phyloP scores from a whole-genome alignment of 2,888 invertebrate genomes.

The Periphyllus acericola region DNA sequence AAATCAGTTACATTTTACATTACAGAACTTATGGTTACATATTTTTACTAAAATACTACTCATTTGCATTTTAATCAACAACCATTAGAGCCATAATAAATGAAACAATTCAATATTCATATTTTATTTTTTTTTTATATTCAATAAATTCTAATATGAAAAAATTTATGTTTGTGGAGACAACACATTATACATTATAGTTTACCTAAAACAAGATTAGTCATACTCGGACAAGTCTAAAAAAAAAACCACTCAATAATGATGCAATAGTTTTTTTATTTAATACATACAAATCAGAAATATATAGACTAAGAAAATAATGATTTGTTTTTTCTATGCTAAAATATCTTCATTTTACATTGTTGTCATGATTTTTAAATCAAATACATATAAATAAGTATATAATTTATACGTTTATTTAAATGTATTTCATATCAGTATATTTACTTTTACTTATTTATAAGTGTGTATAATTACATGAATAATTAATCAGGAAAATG shows the following conservation, averaged over 20 bases:
- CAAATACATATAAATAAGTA: neutral
- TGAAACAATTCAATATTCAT: too few species aligned
- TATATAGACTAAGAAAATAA: neutral
- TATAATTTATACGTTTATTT: neutral
- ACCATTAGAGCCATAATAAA: too few species aligned
- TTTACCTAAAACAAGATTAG: neutral
- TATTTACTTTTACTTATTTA: neutral
- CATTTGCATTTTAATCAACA: too few species aligned
- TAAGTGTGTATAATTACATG: neutral
- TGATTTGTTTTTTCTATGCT: neutral
- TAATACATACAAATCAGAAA: constrained; percentile 9
- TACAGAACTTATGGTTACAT: too few species aligned
- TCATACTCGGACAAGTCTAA: neutral
- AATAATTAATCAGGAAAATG: constrained; percentile 1
- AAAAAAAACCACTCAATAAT: constrained; percentile 30
- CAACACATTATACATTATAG: neutral
- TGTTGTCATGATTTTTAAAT: neutral
- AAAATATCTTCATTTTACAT: neutral
- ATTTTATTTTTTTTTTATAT: neutral
- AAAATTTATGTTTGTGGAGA: neutral
- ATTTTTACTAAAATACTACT: too few species aligned
- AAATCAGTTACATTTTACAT: too few species aligned
- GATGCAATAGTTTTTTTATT: constrained; percentile 40
- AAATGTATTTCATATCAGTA: too few species aligned
- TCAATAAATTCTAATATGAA: constrained; percentile 21